Base-by-base conservation (phyloP, 2,888 invertebrate species). In the Auanema sp. region DNA sequence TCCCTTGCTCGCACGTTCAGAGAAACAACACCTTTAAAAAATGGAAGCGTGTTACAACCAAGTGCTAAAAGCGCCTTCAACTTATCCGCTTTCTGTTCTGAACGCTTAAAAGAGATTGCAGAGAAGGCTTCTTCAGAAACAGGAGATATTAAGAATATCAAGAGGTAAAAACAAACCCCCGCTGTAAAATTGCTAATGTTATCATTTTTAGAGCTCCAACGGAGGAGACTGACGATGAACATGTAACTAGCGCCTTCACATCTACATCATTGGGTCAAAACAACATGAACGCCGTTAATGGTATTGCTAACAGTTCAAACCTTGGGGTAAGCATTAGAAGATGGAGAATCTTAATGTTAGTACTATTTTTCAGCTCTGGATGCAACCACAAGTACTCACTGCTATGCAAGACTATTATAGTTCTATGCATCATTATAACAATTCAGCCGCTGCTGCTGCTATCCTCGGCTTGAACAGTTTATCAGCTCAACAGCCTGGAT, bases 351-450 rank as follows among this genome's bases (percentile, higher is more conserved):
- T 2, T 24, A 54, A 12, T 21, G 40, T 33, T n/a, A 52, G 23
- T 24, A 12, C 4, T 8, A 14, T 24, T 47, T 14, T n/a, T 64
- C 70, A 72, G 54, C 50, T 76, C 16, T 78, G 77, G 69, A 69
- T 75, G 62, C 81, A 83, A 60, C 79, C 79, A 16, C 62, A 69
- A 23, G 71, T 82, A 60, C 68, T 81, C 42, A 71, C 72, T 25
- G 80, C 80, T 23, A 79, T 83, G 76, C 79, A 80, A 61, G 75
- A 80, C 50, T 83, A 83, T 65, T 83, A 83, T 69, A 67, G 71
- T 12, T 65, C 65, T 14, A 60, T 58, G 24, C 52, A 63, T 18
- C 69, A 70, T 56, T 67, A 61, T 43, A 71, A 68, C 61, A 76
- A 69, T 58, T 68, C 70, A 14, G 73, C 77, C 0, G 78, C 75